A percentile compares a stretch with the other conserved stretches of the same genome.
These are phyloP conservation scores for Eulemur mongoz DNA, from an alignment of 2,797 vertebrate species.

Conservation along the genomic window DNA sequence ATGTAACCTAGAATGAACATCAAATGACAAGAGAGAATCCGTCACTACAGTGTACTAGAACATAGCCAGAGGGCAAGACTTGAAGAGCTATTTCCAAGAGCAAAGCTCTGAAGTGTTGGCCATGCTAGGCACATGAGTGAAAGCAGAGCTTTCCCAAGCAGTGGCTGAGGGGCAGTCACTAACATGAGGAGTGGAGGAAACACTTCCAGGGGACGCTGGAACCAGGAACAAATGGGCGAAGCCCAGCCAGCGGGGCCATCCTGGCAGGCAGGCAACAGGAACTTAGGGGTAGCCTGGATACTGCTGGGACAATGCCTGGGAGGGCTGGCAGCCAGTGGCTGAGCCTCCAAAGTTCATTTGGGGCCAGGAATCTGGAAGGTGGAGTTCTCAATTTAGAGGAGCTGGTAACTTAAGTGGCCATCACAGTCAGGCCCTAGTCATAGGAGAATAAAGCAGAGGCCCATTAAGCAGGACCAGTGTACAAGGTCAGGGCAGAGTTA, in stretches of 20 bases:
- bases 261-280: background rate
- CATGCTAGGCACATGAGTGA: fast-evolving
- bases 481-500: background rate
- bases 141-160: background rate
- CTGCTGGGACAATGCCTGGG: background rate
- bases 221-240: background rate
- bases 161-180: background rate
- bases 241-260: background rate
- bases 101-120: background rate
- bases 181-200: background rate
- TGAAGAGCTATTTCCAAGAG: background rate
- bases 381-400: background rate
- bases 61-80: background rate
- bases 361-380: background rate
- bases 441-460: background rate
- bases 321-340: background rate
- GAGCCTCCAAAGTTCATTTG: background rate
- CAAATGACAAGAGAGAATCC: background rate
- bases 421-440: background rate
- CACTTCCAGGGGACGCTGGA: background rate
- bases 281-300: background rate
- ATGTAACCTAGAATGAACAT: background rate
- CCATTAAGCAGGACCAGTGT: background rate
- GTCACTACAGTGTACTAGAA: background rate
- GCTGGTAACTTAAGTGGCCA: background rate